Percentiles rank a stretch among this genome's conserved stretches.
Conservation (phyloP, 2,888 invertebrate species). For the Malacosoma neustria region DNA sequence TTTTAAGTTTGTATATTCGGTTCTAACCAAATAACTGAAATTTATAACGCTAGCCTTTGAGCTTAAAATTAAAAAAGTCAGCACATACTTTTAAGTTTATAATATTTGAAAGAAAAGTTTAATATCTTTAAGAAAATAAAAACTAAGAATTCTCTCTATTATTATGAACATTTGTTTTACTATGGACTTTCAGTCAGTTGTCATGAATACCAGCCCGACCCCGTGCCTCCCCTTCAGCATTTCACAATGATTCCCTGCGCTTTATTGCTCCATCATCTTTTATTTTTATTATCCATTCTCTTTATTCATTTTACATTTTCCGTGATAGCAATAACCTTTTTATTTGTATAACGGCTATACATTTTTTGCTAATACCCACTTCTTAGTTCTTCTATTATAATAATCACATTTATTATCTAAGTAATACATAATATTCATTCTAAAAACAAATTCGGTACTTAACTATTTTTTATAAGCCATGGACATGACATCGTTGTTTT, state of each 20-base stretch:
- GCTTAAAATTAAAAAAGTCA: too few relatives aligned
- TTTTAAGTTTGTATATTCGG: too few relatives aligned
- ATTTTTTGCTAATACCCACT: too few relatives aligned
- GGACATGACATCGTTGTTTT: too few relatives aligned
- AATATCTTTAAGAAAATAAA: not conserved
- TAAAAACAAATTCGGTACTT: constrained; percentile 1
- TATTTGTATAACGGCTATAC: too few relatives aligned
- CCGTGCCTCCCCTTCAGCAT: constrained; percentile 6
- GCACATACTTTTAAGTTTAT: too few relatives aligned
- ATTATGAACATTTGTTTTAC: constrained; percentile 3
- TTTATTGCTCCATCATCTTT: constrained; percentile 28
- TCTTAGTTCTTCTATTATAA: too few relatives aligned
- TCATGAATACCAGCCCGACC: constrained; percentile 4
- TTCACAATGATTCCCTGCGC: constrained; percentile 27
- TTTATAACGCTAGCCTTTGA: too few relatives aligned
- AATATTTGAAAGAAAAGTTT: too few relatives aligned
- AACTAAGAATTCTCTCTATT: constrained; percentile 1
- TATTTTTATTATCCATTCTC: constrained; percentile 17
- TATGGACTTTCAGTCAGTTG: not conserved
- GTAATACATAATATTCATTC: constrained; percentile 5
- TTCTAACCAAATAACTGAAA: too few relatives aligned
- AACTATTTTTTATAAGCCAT: too few relatives aligned
- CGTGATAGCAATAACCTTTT: too few relatives aligned
- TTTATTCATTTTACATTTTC: constrained; percentile 5
- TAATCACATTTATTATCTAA: not conserved